Percentiles rank a stretch among this genome's conserved stretches.
Conservation (phyloP, 2,113 vertebrate species). For the Columba janthina region DNA sequence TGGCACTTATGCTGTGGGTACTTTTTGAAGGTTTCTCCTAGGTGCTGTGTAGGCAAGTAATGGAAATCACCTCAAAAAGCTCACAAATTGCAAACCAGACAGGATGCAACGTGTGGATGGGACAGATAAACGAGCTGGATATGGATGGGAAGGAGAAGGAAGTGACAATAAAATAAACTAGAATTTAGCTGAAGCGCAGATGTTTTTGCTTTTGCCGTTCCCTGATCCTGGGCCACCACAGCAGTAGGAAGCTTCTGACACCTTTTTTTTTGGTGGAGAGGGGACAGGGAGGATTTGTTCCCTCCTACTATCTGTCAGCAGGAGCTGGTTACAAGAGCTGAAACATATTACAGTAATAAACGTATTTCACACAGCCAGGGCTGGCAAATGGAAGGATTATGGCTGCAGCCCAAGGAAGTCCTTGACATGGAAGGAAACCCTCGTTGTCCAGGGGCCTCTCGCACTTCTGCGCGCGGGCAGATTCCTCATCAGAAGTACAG, state of each 20-base stretch:
- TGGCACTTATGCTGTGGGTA: neutral
- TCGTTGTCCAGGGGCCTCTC: neutral
- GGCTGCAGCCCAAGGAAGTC: neutral
- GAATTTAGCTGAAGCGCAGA: neutral
- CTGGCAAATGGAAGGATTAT: neutral
- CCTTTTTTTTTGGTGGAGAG: neutral
- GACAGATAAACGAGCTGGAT: neutral
- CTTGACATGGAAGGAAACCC: neutral
- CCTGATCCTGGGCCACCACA: neutral
- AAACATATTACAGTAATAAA: neutral
- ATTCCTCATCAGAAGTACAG: neutral
- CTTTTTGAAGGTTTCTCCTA: neutral
- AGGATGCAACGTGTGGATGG: neutral
- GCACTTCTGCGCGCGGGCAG: accelerated
- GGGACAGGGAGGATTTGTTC: neutral
- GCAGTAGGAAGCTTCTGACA: neutral
- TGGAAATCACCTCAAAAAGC: neutral
- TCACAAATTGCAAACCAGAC: neutral
- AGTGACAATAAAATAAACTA: neutral
- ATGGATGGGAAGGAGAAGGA: neutral
- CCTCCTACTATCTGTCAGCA: neutral
- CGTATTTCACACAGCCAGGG: neutral
- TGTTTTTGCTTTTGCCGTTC: neutral
- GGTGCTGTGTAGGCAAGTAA: neutral
- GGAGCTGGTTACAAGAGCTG: neutral